Base-by-base conservation (phyloP, 2,797 vertebrate species). In the Pterois miles region DNA sequence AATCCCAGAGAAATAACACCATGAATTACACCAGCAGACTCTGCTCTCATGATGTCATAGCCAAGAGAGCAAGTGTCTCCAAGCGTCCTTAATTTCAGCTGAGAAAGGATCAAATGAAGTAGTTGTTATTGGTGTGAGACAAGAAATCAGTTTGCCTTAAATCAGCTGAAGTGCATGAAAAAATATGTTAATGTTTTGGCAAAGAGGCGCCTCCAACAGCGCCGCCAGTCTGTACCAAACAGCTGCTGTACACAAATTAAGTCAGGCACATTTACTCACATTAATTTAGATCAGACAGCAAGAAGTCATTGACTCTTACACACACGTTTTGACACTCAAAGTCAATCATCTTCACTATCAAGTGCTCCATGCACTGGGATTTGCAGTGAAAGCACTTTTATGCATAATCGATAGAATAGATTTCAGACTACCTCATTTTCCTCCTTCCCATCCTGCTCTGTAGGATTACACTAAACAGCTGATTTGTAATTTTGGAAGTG, bases 331-430 rank as follows among this genome's bases (percentile, higher is more conserved):
- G 78, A 18, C 46, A 20, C 25, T 77, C 57, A 1, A 33, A 75
- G 76, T 71, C 73, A 76, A 76, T 85, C 78, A 83, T 56, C 25
- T 73, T 62, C 31, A 59, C 40, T 46, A 34, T 78, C 27, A 54
- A 60, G 7, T 11, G 22, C 40, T 65, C 36, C 1, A n/a, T 62
- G 33, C 5, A 6, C 70, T 57, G 25, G 38, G 58, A 69, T 80
- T 77, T 77, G 64, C 69, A 77, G 77, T 64, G 48, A 16, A 52
- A 70, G 65, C 66, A 65, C 53, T 69, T 86, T 80, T 75, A 84
- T 81, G 13, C 60, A 23, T 67, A 76, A 86, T 91, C 81, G 87
- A 74, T 88, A 33, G 20, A 59, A 84, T 40, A 9, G 80, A 86
- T 87, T 85, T 65, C 54, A 67, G 69, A 72, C 67, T 60, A 58